Percentiles rank a stretch among this genome's conserved stretches.
These are phyloP conservation scores for Venustaconcha ellipsiformis DNA, from an alignment of 1,140 invertebrate genomes.

Conservation along the genomic window DNA sequence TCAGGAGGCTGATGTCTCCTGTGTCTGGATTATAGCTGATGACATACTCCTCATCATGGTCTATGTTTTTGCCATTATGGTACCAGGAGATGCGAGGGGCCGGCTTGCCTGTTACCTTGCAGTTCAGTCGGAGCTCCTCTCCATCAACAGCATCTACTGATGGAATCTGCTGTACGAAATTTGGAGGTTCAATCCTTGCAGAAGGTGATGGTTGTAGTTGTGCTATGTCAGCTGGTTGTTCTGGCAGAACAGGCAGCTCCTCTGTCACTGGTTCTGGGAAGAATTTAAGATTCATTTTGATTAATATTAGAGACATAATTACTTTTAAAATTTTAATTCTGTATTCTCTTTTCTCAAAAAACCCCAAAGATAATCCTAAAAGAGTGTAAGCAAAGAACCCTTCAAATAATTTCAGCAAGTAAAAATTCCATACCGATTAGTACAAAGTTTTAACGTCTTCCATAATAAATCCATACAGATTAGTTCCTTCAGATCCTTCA, in stretches of 20 bases:
- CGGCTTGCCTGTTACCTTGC: conserved; percentile 62
- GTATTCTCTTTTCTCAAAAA: no score
- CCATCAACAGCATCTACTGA: conserved; percentile 60
- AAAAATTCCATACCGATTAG: background rate
- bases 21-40: conserved; percentile 65
- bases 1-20: conserved; percentile 64
- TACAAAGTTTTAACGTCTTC: background rate
- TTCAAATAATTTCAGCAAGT: background rate
- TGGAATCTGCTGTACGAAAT: conserved; percentile 54
- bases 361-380: background rate
- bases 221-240: conserved; percentile 31
- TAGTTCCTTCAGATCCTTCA: no score
- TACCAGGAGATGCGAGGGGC: conserved; percentile 66
- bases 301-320: no score
- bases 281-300: conserved; percentile 1
- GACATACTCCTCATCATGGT: conserved; percentile 67
- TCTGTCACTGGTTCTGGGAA: conserved; percentile 54
- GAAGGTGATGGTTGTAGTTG: conserved; percentile 48
- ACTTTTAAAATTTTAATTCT: no score
- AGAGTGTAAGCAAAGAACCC: background rate
- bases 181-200: conserved; percentile 61
- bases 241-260: conserved; percentile 40
- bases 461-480: no score
- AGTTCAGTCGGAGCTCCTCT: conserved; percentile 59
- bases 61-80: conserved; percentile 67